Base-by-base conservation (phyloP, 1,140 invertebrate species). In the Philopotamus ludificatus region DNA sequence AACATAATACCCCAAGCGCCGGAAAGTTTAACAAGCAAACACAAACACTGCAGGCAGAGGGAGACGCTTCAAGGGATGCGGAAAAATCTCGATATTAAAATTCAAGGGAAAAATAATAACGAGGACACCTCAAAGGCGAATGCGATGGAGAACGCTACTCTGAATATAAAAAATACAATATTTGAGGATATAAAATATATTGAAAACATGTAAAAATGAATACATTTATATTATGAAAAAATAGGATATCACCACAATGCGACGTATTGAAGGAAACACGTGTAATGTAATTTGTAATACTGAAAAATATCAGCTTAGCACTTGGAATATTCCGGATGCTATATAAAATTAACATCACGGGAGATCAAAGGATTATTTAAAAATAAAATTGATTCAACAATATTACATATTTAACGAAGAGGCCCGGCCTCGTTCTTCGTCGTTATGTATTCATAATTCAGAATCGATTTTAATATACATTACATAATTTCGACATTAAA, bases 11-110 rank as follows among this genome's bases (percentile, higher is more conserved):
- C 57, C 12, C 42, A 60, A 42, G 42, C 42, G 42, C 44, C 42
- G 57, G 57, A 60, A 60, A 60, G 41, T 60, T 60, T 60, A 60
- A 60, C 57, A 60, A 60, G 57, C 57, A 60, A 60, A 60, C 57
- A 60, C 57, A 60, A 60, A 60, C 57, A 60, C 57, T 34, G 57
- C 41, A 60, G 57, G 26, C 57, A n/a, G 55, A 34, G 57, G 3
- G 57, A 49, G 47, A 60, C 41, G 21, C 54, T 28, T 20, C 54
- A 60, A 60, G 57, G 57, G 57, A 60, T 60, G 57, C 57, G 57
- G 57, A 60, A 60, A 60, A 60, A 60, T 60, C 42, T 42, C 42
- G 57, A 49, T 60, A 60, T 60, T 60, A 60, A 60, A 60, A 45
- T 60, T 60, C 53, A 34, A 12, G 18, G 25, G 21, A 28, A 41